Evolutionary conservation across 2,113 vertebrate genomes (phyloP).

Genomic region (Australoheros scitulus): DNA sequence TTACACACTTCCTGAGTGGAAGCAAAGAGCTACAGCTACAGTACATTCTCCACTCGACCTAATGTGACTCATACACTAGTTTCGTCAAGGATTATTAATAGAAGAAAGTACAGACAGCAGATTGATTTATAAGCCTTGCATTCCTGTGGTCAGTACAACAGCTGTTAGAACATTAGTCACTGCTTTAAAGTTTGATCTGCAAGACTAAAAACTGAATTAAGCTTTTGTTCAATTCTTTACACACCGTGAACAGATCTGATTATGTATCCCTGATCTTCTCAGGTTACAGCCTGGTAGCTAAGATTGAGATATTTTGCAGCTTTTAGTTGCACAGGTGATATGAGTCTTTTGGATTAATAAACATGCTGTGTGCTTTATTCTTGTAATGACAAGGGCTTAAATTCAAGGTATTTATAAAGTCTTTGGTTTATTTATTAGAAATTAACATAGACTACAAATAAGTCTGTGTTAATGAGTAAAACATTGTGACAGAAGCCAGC

Average conservation of each 20-base stretch:
- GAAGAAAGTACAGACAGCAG: background rate
- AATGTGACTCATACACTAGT: background rate
- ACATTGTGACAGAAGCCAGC: background rate
- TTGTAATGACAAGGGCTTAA: background rate
- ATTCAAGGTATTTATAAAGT: background rate
- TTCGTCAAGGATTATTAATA: slow-evolving; percentile 6
- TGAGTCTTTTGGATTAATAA: background rate
- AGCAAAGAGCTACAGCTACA: background rate
- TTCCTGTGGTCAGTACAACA: background rate
- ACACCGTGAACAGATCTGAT: background rate
- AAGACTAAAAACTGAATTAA: background rate
- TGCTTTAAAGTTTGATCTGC: slow-evolving; percentile 4
- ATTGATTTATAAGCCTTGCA: background rate
- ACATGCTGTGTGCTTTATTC: background rate
- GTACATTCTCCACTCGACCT: background rate
- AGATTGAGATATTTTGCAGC: background rate
- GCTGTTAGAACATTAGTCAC: slow-evolving; percentile 6
- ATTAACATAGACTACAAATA: background rate
- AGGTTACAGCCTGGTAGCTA: background rate
- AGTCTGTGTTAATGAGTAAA: background rate
- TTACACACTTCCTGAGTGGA: background rate
- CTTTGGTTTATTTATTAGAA: background rate
- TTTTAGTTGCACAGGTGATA: background rate
- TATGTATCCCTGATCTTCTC: background rate
- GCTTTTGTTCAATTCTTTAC: background rate